phyloP scores from a whole-genome alignment of 2,113 vertebrate species.

The Epinephelus moara region DNA sequence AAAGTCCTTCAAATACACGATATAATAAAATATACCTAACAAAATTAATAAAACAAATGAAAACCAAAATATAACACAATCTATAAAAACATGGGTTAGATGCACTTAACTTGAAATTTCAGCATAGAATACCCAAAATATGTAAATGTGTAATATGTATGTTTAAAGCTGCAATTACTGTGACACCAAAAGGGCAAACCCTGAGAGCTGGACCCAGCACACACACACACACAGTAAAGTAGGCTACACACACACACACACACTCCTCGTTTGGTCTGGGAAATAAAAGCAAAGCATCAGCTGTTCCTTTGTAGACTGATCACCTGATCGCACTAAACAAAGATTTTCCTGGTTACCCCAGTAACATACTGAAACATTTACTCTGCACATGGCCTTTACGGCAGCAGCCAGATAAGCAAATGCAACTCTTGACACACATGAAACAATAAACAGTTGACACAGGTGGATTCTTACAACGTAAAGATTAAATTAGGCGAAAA shows the following conservation, averaged over 20 bases:
- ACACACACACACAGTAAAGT: not conserved
- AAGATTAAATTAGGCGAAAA: slow-evolving; percentile 4
- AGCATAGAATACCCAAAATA: not conserved
- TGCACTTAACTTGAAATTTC: not conserved
- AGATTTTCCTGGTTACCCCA: slow-evolving; percentile 65
- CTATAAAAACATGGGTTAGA: not conserved
- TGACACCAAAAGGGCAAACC: not conserved
- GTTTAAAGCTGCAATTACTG: not conserved
- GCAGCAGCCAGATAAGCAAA: slow-evolving; percentile 59
- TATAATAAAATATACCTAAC: not conserved
- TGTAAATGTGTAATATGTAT: no score
- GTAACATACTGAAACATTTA: slow-evolving; percentile 70
- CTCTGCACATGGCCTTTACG: slow-evolving; percentile 40
- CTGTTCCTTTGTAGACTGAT: slow-evolving; percentile 53
- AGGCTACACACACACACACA: not conserved
- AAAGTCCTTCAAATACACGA: not conserved
- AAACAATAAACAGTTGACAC: slow-evolving; percentile 37
- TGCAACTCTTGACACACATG: slow-evolving; percentile 40
- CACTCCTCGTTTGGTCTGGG: slow-evolving; percentile 29
- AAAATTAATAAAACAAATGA: not conserved
- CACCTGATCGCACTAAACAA: slow-evolving; percentile 67
- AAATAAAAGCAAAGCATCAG: slow-evolving; percentile 64
- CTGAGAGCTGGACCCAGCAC: not conserved
- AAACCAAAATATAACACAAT: not conserved
- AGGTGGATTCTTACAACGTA: slow-evolving; percentile 29